Percentiles rank a stretch among this genome's conserved stretches.
These are phyloP conservation scores for Pinctada fucata DNA, from an alignment of 2,888 invertebrate genomes.

Conservation along the genomic window DNA sequence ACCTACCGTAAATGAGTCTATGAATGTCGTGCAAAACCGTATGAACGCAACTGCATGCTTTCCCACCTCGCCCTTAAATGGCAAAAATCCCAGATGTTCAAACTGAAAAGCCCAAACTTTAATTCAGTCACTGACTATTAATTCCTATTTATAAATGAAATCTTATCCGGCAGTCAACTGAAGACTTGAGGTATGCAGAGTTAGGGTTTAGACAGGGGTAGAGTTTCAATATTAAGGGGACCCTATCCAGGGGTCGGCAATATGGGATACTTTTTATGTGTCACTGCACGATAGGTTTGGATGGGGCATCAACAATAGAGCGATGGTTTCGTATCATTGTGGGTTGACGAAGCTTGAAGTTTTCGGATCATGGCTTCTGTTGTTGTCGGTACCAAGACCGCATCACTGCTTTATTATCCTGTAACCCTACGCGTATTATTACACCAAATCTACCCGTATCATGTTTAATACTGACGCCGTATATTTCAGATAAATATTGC, in stretches of 20 bases:
- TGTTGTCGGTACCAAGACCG: neutral
- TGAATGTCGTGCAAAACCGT: neutral
- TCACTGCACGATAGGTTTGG: neutral
- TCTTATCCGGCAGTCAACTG: neutral
- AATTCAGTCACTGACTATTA: slow-evolving; percentile 3
- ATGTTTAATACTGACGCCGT: slow-evolving; percentile 30
- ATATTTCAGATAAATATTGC: slow-evolving; percentile 20
- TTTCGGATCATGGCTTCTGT: neutral
- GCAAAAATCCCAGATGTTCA: neutral
- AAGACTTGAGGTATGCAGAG: neutral
- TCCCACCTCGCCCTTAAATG: neutral
- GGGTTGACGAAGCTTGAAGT: neutral
- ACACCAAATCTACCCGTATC: slow-evolving; percentile 16
- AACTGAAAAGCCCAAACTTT: neutral
- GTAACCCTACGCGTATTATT: neutral
- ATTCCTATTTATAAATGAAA: neutral
- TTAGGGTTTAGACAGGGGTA: neutral
- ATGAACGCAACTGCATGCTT: neutral
- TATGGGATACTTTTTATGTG: neutral
- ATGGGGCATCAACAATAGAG: neutral
- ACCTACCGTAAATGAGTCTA: neutral
- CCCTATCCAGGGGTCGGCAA: neutral
- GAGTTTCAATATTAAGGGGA: neutral
- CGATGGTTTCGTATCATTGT: neutral
- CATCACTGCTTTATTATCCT: neutral